Conservation (phyloP, 2,113 vertebrate genomes). For the Hypomesus transpacificus region DNA sequence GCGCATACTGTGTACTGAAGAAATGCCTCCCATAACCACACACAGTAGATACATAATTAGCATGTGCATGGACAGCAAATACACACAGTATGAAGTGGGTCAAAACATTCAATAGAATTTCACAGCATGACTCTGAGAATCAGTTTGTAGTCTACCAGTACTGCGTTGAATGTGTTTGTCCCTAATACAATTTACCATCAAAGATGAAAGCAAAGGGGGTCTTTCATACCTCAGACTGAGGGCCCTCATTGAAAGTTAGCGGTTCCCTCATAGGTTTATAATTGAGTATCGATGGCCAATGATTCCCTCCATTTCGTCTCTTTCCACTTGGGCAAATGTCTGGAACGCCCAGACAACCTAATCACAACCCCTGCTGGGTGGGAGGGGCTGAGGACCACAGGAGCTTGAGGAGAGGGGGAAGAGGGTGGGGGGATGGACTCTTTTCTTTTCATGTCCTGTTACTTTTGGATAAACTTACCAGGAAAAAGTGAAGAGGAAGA, state of each 20-base stretch:
- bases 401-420: conserved; percentile 17
- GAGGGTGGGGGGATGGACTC: conserved; percentile 4
- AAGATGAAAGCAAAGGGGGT: conserved; percentile 24
- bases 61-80: conserved; percentile 38
- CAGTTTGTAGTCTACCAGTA: conserved; percentile 30
- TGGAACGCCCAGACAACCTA: conserved; percentile 68
- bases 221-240: conserved; percentile 16
- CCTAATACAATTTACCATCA: conserved; percentile 54
- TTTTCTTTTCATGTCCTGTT: conserved; percentile 36
- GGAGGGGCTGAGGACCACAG: conserved; percentile 47
- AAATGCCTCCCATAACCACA: too few relatives aligned
- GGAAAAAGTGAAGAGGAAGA: not conserved
- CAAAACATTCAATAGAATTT: conserved; percentile 44
- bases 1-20: too few relatives aligned
- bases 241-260: conserved; percentile 43
- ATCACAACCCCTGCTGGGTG: conserved; percentile 68
- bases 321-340: conserved; percentile 67
- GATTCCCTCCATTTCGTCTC: conserved; percentile 62
- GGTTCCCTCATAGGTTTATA: conserved; percentile 51
- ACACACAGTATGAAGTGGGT: conserved; percentile 33
- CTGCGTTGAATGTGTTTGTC: conserved; percentile 53
- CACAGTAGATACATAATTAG: conserved; percentile 26
- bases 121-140: conserved; percentile 57
- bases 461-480: conserved; percentile 54
- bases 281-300: conserved; percentile 74